Conservation (phyloP, 2,888 invertebrate genomes). For the Rhagonycha lutea region DNA sequence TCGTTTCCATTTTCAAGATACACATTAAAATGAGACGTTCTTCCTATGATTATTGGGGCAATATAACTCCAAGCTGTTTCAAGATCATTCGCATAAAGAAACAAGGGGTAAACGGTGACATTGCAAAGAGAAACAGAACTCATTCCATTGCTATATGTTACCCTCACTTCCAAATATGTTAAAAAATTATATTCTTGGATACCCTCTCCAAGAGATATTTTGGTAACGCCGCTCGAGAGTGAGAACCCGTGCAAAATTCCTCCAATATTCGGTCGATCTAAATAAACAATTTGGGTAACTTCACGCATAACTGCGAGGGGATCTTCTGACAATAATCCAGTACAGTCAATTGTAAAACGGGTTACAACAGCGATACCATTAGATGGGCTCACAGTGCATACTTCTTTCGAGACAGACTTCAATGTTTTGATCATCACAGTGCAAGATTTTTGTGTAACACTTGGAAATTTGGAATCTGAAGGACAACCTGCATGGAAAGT, state of each 20-base stretch:
- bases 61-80: background rate
- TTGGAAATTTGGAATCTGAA: background rate
- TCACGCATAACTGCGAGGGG: background rate
- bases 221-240: background rate
- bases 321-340: background rate
- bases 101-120: background rate
- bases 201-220: background rate
- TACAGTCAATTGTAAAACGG: background rate
- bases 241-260: background rate
- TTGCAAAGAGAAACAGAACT: background rate
- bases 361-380: constrained; percentile 1
- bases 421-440: background rate
- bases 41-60: background rate
- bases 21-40: background rate
- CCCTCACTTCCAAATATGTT: background rate
- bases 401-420: background rate
- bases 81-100: background rate
- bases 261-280: background rate
- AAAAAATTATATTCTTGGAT: background rate
- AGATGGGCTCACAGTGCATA: background rate
- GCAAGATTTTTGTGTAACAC: background rate
- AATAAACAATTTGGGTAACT: background rate
- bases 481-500: background rate
- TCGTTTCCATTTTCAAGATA: background rate
- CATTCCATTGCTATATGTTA: background rate